Percentiles rank a stretch among this genome's conserved stretches.
Evolutionary conservation across 2,888 invertebrate species (phyloP).

Genomic region (Oscheius sp.): DNA sequence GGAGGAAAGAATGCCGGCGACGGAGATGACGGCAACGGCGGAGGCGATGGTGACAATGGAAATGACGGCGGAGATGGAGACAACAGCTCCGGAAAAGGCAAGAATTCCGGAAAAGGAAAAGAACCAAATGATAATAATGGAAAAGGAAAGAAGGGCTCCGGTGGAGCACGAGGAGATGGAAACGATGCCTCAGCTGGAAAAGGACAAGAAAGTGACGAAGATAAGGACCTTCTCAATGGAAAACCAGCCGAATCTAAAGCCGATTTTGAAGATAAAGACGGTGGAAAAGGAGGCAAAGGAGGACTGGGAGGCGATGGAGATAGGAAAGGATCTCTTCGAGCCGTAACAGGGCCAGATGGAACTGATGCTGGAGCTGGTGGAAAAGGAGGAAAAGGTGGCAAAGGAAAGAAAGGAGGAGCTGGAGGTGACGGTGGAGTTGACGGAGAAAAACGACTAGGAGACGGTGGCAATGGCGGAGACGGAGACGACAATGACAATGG

Average conservation of each 20-base stretch:
- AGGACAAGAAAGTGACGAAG: conserved; percentile 41
- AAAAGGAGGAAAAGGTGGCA: conserved; percentile 29
- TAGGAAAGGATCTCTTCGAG: neutral
- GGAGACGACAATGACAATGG: conserved; percentile 12
- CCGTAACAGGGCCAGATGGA: neutral
- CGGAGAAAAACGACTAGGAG: conserved; percentile 16
- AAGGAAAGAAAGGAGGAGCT: conserved; percentile 11
- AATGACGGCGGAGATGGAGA: conserved; percentile 29
- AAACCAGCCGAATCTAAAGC: neutral
- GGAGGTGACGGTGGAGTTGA: conserved; percentile 19
- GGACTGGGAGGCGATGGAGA: conserved; percentile 14
- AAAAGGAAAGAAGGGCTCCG: neutral
- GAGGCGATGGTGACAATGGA: conserved; percentile 10
- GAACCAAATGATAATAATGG: neutral
- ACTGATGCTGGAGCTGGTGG: conserved; percentile 21
- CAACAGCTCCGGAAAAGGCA: conserved; percentile 42
- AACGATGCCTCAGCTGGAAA: conserved; percentile 21
- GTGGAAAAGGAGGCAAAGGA: conserved; percentile 9
- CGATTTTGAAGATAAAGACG: neutral
- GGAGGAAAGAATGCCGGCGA: conserved; percentile 33
- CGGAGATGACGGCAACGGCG: conserved; percentile 42
- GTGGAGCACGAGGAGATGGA: conserved; percentile 15
- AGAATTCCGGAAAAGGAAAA: conserved; percentile 37
- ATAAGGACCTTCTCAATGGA: conserved; percentile 23
- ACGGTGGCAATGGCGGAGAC: conserved; percentile 13